These are phyloP conservation scores for Accipiter cooperii DNA, from an alignment of 2,113 vertebrate genomes.

Conservation along the genomic window DNA sequence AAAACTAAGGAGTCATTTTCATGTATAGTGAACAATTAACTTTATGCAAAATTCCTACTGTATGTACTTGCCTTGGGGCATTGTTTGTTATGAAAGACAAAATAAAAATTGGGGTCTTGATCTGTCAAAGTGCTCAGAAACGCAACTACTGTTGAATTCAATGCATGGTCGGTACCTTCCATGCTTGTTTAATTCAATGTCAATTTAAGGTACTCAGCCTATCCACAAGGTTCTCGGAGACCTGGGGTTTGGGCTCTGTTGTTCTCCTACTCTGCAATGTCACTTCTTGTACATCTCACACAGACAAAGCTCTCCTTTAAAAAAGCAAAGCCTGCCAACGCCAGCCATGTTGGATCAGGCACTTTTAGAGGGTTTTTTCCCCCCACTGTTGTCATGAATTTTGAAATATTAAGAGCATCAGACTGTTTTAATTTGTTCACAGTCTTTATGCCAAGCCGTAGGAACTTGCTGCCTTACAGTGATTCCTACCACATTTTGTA, in stretches of 20 bases:
- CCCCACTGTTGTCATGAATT: neutral
- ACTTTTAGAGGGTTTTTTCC: neutral
- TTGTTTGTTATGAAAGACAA: slow-evolving; percentile 43
- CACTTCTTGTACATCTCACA: neutral
- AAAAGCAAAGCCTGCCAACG: neutral
- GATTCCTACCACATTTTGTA: slow-evolving; percentile 21
- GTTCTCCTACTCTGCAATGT: neutral
- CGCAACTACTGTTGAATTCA: neutral
- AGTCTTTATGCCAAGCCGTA: neutral
- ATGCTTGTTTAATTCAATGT: slow-evolving; percentile 21
- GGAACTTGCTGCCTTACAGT: neutral
- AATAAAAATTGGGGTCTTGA: slow-evolving; percentile 32
- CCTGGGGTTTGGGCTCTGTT: neutral
- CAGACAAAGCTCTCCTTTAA: neutral
- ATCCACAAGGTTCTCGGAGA: neutral
- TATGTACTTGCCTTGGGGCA: neutral
- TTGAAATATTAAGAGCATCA: neutral
- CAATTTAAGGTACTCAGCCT: neutral
- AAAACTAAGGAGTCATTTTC: slow-evolving; percentile 10
- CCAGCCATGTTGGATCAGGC: neutral
- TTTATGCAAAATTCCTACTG: neutral
- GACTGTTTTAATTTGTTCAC: slow-evolving; percentile 12
- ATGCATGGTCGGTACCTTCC: neutral
- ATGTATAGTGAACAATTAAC: slow-evolving; percentile 37
- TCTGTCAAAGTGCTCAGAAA: slow-evolving; percentile 18